Conservation (phyloP, 92 coral and sea anemone genomes). For the Porites divaricata region DNA sequence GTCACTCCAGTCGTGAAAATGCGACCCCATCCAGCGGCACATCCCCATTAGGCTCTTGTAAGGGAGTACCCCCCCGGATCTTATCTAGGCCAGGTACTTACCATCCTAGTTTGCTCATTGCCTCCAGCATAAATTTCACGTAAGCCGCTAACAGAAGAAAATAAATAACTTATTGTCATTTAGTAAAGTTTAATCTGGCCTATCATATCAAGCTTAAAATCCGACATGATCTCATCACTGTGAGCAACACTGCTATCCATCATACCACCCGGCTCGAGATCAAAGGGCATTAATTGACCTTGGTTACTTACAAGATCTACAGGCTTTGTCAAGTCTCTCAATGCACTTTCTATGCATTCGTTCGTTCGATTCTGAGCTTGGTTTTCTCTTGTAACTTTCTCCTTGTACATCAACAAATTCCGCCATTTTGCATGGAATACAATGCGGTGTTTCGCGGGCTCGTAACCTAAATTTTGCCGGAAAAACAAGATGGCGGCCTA, state of each 20-base stretch:
- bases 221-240: constrained; percentile 21
- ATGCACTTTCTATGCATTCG: constrained; percentile 74
- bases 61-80: no score
- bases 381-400: constrained; percentile 47
- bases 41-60: no score
- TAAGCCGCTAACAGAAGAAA: constrained; percentile 66
- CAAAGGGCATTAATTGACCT: background rate
- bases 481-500: constrained; percentile 15
- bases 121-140: constrained; percentile 83
- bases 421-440: constrained; percentile 54
- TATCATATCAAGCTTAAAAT: background rate
- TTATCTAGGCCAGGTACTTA: no score
- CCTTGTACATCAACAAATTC: constrained; percentile 65
- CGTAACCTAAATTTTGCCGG: background rate
- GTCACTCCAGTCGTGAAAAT: no score
- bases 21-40: no score
- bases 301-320: constrained; percentile 62
- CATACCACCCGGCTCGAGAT: background rate
- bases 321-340: constrained; percentile 71
- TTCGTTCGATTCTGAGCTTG: constrained; percentile 55
- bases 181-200: no score
- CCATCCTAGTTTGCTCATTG: constrained; percentile 91
- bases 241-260: background rate
- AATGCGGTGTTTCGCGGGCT: constrained; percentile 41
- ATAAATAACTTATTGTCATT: background rate